Evolutionary conservation across 2,888 invertebrate genomes (phyloP).

Genomic region (Escarpia spicata): DNA sequence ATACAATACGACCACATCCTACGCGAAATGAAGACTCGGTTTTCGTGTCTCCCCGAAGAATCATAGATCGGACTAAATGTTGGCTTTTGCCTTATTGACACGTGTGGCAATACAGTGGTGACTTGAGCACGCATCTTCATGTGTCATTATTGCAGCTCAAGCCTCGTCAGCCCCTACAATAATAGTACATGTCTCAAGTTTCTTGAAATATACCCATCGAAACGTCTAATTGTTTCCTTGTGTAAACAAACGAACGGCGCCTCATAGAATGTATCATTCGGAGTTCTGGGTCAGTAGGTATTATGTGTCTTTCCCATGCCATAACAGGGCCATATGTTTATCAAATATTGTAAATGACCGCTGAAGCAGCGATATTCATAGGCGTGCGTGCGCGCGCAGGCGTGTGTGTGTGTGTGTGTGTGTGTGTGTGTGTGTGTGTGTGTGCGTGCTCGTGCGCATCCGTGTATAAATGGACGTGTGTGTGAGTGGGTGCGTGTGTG

Average conservation of each 20-base stretch:
- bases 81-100: not conserved
- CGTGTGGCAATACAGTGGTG: not conserved
- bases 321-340: too few relatives aligned
- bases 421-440: too few relatives aligned
- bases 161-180: not conserved
- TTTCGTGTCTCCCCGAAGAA: not conserved
- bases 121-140: not conserved
- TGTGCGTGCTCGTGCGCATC: too few relatives aligned
- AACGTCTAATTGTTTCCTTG: not conserved
- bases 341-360: too few relatives aligned
- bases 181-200: not conserved
- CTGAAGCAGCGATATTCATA: too few relatives aligned
- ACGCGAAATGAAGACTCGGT: not conserved
- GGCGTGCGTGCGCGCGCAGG: too few relatives aligned
- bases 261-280: not conserved
- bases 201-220: not conserved
- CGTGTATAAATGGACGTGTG: too few relatives aligned
- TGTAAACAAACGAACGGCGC: not conserved
- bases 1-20: not conserved
- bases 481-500: too few relatives aligned
- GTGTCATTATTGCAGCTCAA: not conserved
- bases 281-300: not conserved
- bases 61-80: not conserved
- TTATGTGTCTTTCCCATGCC: not conserved
- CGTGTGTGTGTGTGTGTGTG: too few relatives aligned